A percentile compares a stretch with the other conserved stretches of the same genome.
Evolutionary conservation across 2,113 vertebrate genomes (phyloP).

Genomic region (Protobothrops flavoviridis): DNA sequence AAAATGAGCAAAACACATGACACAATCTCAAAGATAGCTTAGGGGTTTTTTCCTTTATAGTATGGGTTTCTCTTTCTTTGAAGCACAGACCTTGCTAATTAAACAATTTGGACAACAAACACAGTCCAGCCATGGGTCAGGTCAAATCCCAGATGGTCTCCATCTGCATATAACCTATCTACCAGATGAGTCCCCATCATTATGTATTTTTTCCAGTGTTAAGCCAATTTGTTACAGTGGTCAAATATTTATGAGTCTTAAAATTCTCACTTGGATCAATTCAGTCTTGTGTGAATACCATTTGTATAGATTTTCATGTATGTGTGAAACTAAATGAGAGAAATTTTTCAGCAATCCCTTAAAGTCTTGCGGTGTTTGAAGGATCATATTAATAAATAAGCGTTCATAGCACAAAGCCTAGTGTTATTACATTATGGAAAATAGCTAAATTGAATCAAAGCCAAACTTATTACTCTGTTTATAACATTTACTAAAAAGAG

Average conservation of each 20-base stretch:
- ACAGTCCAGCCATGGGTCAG: slow-evolving; percentile 54
- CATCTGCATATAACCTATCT: slow-evolving; percentile 23
- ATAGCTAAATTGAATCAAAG: not conserved
- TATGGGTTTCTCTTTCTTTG: slow-evolving; percentile 32
- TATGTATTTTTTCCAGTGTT: slow-evolving; percentile 39
- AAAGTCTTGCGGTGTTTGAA: not conserved
- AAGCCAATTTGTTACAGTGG: slow-evolving; percentile 57
- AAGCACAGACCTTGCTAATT: slow-evolving; percentile 50
- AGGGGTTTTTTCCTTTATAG: not conserved
- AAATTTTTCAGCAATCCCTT: not conserved
- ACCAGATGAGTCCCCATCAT: slow-evolving; percentile 66
- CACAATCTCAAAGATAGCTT: slow-evolving; percentile 9
- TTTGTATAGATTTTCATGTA: not conserved
- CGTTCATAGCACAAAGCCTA: not conserved
- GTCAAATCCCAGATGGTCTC: slow-evolving; percentile 62
- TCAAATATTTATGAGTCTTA: slow-evolving; percentile 71
- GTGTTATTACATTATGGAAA: not conserved
- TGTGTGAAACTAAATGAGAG: not conserved
- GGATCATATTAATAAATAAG: not conserved
- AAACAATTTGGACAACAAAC: slow-evolving; percentile 47
- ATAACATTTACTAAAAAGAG: not conserved
- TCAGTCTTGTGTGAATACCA: slow-evolving; percentile 18
- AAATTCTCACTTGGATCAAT: slow-evolving; percentile 35
- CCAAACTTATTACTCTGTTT: not conserved
- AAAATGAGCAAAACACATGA: slow-evolving; percentile 11